Evolutionary conservation across 1,140 invertebrate species (phyloP).

Genomic region (Rhopalosiphum maidis): DNA sequence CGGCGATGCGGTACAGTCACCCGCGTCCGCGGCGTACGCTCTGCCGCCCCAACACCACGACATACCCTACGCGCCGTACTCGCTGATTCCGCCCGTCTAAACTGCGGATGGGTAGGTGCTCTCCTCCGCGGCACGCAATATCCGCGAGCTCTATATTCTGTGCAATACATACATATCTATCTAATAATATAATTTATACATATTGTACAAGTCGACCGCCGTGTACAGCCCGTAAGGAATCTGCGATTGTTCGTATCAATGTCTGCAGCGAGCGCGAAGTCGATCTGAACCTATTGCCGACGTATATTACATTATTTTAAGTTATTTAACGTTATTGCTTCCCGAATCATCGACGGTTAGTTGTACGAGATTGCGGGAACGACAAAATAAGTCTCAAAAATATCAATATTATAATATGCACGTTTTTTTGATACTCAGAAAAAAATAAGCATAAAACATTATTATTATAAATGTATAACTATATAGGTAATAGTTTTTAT

Average conservation of each 20-base stretch:
- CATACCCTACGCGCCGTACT: slow-evolving; percentile 51
- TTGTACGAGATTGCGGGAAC: background rate
- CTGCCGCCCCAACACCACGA: slow-evolving; percentile 28
- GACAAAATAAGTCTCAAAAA: background rate
- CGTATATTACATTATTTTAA: background rate
- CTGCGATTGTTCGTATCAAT: background rate
- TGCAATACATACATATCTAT: background rate
- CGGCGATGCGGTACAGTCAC: background rate
- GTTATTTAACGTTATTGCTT: background rate
- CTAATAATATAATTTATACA: too few species aligned
- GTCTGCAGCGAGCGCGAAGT: background rate
- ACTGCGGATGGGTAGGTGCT: background rate
- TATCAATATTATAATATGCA: background rate
- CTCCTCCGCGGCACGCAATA: background rate
- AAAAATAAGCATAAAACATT: background rate
- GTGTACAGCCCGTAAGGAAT: background rate
- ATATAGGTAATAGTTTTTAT: background rate
- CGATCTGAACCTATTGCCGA: background rate
- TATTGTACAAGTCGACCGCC: background rate
- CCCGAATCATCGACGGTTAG: background rate
- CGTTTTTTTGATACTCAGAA: background rate
- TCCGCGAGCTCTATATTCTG: background rate
- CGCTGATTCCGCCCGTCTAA: slow-evolving; percentile 56
- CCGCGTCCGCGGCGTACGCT: background rate
- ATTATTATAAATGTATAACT: too few species aligned